Evolutionary conservation across 2,113 vertebrate species (phyloP).

Genomic region (Hippocampus guttulatus): DNA sequence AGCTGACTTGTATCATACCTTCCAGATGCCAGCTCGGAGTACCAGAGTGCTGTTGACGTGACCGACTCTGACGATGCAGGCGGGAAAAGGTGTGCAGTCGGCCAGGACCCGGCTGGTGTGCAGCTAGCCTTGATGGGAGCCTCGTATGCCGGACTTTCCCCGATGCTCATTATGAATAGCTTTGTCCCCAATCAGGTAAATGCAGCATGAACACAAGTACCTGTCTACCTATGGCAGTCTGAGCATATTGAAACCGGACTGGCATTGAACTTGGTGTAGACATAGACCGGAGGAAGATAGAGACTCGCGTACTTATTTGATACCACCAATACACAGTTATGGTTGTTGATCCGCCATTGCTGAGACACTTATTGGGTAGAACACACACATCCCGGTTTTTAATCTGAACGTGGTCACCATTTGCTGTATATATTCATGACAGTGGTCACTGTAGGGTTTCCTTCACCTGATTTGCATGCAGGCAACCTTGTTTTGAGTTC

Average conservation of each 20-base stretch:
- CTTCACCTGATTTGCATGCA: too few species aligned
- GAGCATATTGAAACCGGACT: neutral
- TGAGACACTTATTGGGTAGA: neutral
- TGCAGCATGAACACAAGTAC: neutral
- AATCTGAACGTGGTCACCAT: neutral
- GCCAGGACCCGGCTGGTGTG: constrained; percentile 49
- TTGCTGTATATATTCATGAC: neutral
- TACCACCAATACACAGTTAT: neutral
- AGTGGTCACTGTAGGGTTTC: neutral
- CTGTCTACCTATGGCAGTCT: neutral
- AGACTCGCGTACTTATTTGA: neutral
- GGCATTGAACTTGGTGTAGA: neutral
- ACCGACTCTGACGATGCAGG: constrained; percentile 78
- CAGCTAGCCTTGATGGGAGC: constrained; percentile 63
- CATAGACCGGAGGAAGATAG: neutral
- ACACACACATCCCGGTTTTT: neutral
- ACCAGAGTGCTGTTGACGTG: constrained; percentile 80
- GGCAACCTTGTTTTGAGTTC: too few species aligned
- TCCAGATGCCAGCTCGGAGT: constrained; percentile 83
- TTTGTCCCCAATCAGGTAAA: constrained; percentile 83
- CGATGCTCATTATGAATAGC: constrained; percentile 90
- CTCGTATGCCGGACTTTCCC: constrained; percentile 72
- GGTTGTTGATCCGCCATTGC: neutral
- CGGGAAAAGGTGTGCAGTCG: constrained; percentile 55
- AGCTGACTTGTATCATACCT: constrained; percentile 24